Evolutionary conservation across 2,113 vertebrate species (phyloP), one percentile per base, ranked within the genome.

Genomic region (Sceloporus undulatus): DNA sequence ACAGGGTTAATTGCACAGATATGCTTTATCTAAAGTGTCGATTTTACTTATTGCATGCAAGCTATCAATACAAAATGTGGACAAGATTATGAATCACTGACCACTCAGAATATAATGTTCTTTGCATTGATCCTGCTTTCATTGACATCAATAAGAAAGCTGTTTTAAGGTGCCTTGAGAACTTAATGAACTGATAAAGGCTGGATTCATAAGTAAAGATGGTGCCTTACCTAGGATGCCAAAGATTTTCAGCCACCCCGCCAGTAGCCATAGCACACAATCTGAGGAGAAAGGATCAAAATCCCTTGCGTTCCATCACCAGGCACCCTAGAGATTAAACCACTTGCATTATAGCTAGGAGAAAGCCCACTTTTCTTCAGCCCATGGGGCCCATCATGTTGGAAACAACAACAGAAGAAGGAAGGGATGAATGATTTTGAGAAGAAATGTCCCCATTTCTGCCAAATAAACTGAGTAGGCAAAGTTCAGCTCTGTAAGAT

Each of bases 1-100:
- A 74, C 19, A 48, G 34, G 29, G 56, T n/a, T 87, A 82, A 87
- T 87, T 65, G 71, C 71, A 81, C 2, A 65, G 38, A 82, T 75
- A 87, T 75, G 79, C 71, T 75, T 82, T 82, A 29, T 74, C 85
- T 40, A 59, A 74, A 19, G 27, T 82, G 86, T 76, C 62, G 79
- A 82, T 87, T 87, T 86, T 76, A 40, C 56, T 82, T 82, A 65
- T 82, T 82, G 40, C 40, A 76, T 48, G 71, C 71, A 82, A 82
- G 71, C 59, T 71, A 82, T 40, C 71, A 52, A 48, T 82, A 25
- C 79, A 82, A 70, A 82, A 82, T 76, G 38, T 25, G 40, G 71
- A 27, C 52, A 73, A 59, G 71, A 38, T 76, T 87, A 87, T 87
- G 86, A 87, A 82, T 82, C 71, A 66, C 40, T 52, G 71, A 66